These are phyloP conservation scores for Eupithecia centaureata DNA, from an alignment of 2,888 invertebrate genomes.

Conservation along the genomic window DNA sequence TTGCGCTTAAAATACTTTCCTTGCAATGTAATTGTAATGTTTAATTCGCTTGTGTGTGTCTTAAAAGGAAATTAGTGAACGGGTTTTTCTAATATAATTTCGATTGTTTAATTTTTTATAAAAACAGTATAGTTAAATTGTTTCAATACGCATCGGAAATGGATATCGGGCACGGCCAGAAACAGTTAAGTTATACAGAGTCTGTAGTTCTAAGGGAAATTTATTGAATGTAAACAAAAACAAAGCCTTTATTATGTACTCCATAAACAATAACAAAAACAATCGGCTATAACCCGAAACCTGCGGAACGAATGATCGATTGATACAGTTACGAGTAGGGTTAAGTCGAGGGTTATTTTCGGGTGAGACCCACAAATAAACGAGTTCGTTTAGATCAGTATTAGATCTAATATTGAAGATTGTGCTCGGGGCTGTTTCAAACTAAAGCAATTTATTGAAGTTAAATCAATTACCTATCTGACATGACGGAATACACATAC, in stretches of 20 bases:
- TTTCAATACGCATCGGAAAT: not conserved
- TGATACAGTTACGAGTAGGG: conserved; percentile 44
- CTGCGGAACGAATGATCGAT: conserved; percentile 49
- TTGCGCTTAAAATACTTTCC: conserved; percentile 21
- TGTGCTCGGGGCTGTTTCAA: not conserved
- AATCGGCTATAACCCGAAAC: conserved; percentile 46
- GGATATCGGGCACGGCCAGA: not conserved
- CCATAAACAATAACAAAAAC: conserved; percentile 62
- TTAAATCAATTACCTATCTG: not conserved
- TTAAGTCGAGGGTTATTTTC: conserved; percentile 28
- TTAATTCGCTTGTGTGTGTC: not conserved
- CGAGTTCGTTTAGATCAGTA: not conserved
- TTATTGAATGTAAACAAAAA: conserved; percentile 58
- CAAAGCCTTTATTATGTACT: conserved; percentile 53
- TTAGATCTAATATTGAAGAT: not conserved
- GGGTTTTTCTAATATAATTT: too few relatives aligned
- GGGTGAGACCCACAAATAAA: conserved; percentile 6
- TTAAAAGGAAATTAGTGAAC: not conserved
- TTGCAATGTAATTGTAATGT: not conserved
- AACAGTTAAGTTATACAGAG: conserved; percentile 41
- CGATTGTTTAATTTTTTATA: too few relatives aligned
- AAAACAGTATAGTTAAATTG: not conserved
- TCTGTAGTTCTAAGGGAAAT: conserved; percentile 50
- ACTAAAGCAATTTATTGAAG: not conserved
- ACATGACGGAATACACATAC: not conserved